Percentiles rank a stretch among this genome's conserved stretches.
phyloP scores from a whole-genome alignment of 2,888 invertebrate species.

The Eristalis tenax region DNA sequence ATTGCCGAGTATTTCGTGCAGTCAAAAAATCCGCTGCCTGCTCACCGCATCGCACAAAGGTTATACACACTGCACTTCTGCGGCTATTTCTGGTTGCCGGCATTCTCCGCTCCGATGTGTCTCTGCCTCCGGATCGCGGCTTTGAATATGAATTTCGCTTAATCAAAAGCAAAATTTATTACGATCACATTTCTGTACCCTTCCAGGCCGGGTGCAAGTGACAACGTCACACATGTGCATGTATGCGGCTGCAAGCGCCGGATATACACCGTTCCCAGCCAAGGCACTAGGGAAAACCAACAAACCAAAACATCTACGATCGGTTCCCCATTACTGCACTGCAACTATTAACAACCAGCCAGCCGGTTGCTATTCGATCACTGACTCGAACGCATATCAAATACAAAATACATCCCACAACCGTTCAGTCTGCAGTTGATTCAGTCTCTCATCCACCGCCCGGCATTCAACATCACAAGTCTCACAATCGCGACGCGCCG shows the following conservation, averaged over 20 bases:
- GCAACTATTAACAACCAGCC: background rate
- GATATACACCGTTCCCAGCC: background rate
- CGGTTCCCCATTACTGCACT: background rate
- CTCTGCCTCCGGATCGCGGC: background rate
- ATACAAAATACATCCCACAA: background rate
- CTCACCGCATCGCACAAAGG: background rate
- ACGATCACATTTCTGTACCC: background rate
- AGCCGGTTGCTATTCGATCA: background rate
- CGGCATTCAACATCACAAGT: background rate
- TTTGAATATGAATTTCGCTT: background rate
- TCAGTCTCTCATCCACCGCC: background rate
- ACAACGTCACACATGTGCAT: background rate
- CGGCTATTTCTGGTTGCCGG: background rate
- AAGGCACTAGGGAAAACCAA: background rate
- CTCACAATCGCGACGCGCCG: background rate
- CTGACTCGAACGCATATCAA: background rate
- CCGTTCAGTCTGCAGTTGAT: background rate
- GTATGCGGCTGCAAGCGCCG: background rate
- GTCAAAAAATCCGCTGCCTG: no score
- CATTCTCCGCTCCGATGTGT: background rate
- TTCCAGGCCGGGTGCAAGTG: background rate
- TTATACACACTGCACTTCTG: background rate
- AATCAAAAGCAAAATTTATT: background rate
- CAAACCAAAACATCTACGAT: background rate
- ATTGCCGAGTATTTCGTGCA: background rate